Evolutionary conservation across 2,113 vertebrate genomes (phyloP).

Genomic region (Protomyctophum bolini): DNA sequence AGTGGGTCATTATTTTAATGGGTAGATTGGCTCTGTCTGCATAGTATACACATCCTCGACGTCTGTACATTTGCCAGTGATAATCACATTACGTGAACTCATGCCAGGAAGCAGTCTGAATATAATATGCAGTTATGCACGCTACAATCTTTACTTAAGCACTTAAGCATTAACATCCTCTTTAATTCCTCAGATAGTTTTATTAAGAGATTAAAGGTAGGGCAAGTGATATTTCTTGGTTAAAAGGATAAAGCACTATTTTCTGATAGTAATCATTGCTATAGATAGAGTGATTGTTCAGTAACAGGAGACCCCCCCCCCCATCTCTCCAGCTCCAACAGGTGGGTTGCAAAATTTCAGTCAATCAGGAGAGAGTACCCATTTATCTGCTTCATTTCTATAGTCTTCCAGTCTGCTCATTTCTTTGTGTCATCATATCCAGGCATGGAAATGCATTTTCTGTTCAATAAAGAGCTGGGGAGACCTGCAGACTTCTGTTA

Average conservation of each 20-base stretch:
- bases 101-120: constrained; percentile 17
- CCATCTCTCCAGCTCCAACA: background rate
- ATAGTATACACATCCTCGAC: constrained; percentile 19
- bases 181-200: constrained; percentile 19
- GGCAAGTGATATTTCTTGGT: too few species aligned
- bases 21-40: constrained; percentile 32
- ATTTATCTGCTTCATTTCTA: too few species aligned
- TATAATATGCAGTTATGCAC: background rate
- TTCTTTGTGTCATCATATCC: too few species aligned
- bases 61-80: constrained; percentile 30
- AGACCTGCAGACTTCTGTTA: too few species aligned
- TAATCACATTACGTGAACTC: constrained; percentile 17
- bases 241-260: too few species aligned
- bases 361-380: too few species aligned
- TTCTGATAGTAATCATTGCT: too few species aligned
- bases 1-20: constrained; percentile 46
- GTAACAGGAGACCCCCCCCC: background rate
- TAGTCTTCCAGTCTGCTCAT: too few species aligned
- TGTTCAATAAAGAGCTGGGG: too few species aligned
- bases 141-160: too few species aligned
- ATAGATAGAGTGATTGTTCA: background rate
- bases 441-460: too few species aligned
- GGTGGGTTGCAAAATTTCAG: background rate
- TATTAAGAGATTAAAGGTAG: constrained; percentile 6
- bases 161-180: too few species aligned